These are phyloP conservation scores for Stratiomys singularior DNA, from an alignment of 2,888 invertebrate genomes.

Conservation along the genomic window DNA sequence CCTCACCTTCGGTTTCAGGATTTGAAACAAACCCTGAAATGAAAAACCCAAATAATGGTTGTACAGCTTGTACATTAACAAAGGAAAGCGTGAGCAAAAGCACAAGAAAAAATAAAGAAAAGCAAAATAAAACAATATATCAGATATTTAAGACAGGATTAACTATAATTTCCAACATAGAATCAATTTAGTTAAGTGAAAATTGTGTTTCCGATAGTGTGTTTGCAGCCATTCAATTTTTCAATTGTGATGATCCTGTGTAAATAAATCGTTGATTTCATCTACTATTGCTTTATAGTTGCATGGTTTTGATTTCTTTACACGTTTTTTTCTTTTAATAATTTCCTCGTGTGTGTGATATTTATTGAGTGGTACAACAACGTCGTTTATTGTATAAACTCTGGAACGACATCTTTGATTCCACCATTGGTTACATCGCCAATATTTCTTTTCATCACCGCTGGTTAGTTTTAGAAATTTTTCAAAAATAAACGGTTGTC, in stretches of 20 bases:
- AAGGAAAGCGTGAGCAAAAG: too few relatives aligned
- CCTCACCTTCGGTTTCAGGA: too few relatives aligned
- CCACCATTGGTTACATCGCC: constrained; percentile 67
- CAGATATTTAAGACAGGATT: too few relatives aligned
- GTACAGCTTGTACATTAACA: too few relatives aligned
- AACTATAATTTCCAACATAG: too few relatives aligned
- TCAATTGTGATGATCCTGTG: neutral
- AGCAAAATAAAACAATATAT: too few relatives aligned
- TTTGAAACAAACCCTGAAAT: too few relatives aligned
- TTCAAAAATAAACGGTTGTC: constrained; percentile 65
- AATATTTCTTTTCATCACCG: constrained; percentile 63
- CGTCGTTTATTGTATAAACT: constrained; percentile 64
- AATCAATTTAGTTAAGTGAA: too few relatives aligned
- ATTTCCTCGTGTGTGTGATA: constrained; percentile 66
- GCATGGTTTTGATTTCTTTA: constrained; percentile 58
- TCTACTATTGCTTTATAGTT: constrained; percentile 64
- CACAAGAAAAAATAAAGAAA: too few relatives aligned
- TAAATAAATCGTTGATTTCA: constrained; percentile 56
- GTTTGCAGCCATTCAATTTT: neutral
- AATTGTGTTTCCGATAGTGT: too few relatives aligned
- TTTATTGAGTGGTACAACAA: constrained; percentile 64
- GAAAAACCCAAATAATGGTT: too few relatives aligned
- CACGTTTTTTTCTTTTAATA: constrained; percentile 64
- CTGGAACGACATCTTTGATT: constrained; percentile 65
- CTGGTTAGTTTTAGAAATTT: constrained; percentile 61